Conservation (phyloP, 1,140 invertebrate species). For the Diorhabda elongata region DNA sequence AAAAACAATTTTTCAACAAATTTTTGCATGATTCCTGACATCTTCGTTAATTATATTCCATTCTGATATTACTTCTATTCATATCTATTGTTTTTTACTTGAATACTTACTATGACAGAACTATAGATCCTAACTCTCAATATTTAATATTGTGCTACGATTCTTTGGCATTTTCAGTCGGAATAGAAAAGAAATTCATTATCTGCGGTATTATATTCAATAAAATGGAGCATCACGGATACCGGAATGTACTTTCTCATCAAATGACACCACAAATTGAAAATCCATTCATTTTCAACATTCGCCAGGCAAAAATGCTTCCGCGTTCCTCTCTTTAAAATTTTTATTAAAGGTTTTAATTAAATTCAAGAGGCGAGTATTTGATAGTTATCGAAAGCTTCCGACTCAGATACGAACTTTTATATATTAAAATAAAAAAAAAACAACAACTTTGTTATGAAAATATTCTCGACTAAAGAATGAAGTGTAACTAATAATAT, state of each 20-base stretch:
- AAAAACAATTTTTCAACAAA: too few relatives aligned
- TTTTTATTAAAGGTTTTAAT: slow-evolving; percentile 10
- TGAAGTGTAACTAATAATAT: too few relatives aligned
- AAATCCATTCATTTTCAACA: slow-evolving; percentile 2
- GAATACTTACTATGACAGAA: neutral
- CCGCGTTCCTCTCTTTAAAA: neutral
- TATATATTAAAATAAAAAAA: too few relatives aligned
- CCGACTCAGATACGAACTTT: neutral
- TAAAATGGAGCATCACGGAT: slow-evolving; percentile 7
- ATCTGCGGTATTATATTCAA: neutral
- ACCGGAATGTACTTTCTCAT: slow-evolving; percentile 11
- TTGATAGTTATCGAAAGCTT: neutral
- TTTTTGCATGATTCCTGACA: too few relatives aligned
- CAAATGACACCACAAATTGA: slow-evolving; percentile 14
- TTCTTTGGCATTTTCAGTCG: neutral
- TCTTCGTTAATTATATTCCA: too few relatives aligned
- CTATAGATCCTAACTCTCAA: neutral
- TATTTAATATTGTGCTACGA: neutral
- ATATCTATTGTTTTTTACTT: neutral
- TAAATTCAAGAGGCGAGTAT: slow-evolving; percentile 3
- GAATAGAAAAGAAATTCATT: slow-evolving; percentile 8
- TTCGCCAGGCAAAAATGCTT: neutral
- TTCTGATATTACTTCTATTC: too few relatives aligned
- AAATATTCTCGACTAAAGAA: too few relatives aligned
- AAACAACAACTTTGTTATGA: too few relatives aligned